These are phyloP conservation scores for Anthopleura sola DNA, from an alignment of 64 coral and sea anemone genomes.

Conservation along the genomic window DNA sequence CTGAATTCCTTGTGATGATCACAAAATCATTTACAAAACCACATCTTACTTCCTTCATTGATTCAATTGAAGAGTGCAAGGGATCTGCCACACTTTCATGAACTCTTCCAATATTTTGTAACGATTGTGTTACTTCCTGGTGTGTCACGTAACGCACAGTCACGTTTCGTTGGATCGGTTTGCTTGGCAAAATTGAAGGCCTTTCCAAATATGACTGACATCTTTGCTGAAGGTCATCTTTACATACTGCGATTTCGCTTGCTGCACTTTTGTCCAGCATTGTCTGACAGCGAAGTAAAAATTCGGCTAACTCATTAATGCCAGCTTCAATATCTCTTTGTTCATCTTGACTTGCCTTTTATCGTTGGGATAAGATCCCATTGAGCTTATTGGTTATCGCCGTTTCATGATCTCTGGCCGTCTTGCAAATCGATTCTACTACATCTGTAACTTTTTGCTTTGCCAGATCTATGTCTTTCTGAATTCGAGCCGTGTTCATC, in stretches of 20 bases:
- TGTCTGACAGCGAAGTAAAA: background rate
- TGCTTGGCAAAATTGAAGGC: background rate
- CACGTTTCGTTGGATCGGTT: background rate
- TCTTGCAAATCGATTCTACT: background rate
- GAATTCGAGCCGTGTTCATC: background rate
- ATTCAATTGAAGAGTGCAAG: background rate
- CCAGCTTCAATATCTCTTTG: background rate
- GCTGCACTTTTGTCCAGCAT: background rate
- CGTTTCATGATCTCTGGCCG: background rate
- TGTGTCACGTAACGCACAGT: background rate
- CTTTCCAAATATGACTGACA: background rate
- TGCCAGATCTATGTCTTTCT: background rate
- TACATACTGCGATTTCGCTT: background rate
- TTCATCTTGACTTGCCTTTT: background rate
- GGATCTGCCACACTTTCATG: background rate
- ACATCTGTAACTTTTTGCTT: background rate
- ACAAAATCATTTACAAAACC: constrained; percentile 13
- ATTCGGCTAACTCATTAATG: background rate
- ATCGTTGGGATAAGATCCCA: background rate
- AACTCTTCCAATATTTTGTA: background rate
- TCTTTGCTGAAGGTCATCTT: constrained; percentile 3
- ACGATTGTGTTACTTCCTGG: background rate
- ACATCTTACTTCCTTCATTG: background rate
- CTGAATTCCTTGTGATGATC: background rate
- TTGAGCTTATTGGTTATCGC: background rate